Evolutionary conservation across 2,113 vertebrate species (phyloP), one percentile per base, ranked within the genome.

Genomic region (Ranitomeya variabilis): DNA sequence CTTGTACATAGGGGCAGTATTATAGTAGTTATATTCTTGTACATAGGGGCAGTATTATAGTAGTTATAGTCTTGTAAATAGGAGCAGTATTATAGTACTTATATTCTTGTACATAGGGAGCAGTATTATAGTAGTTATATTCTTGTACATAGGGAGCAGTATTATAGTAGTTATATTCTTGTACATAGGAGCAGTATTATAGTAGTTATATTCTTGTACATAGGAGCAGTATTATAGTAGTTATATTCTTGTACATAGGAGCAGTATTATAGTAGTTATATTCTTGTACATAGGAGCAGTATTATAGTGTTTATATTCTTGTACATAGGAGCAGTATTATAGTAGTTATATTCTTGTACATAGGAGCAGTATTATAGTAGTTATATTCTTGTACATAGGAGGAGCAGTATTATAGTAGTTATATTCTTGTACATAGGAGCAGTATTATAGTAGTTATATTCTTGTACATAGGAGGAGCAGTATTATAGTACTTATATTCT

Each of bases 141-240:
- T 73, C 69, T 2, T 37, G 69, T 73, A 31, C 23, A 37, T 73
- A 73, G 26, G 69, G 69, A n/a, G n/a, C 26, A 73, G 69, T 73
- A 73, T 73, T 73, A 73, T 73, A 73, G 69, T 37, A 73, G 71
- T 74, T 74, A 74, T 74, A 74, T 74, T 74, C 71, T 45, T 74
- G 71, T 74, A 74, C 15, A 45, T 74, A 74, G 71, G 62, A n/a
- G 71, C 31, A 74, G 71, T 74, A 74, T 74, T 45, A 74, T 74
- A 74, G 71, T 74, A 74, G 71, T 74, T 74, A 74, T 74, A 74
- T 74, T 74, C 31, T 9, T 74, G 71, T 74, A 74, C 15, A 74
- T 74, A 74, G 71, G 71, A 4, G 21, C 64, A 66, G 64, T 66
- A 66, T 66, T 66, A 66, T n/a, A 66, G 64, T 66, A 66, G 64